Evolutionary conservation across 2,888 invertebrate genomes (phyloP), one percentile per base, ranked within the genome.

Genomic region (Thalpophila matura): DNA sequence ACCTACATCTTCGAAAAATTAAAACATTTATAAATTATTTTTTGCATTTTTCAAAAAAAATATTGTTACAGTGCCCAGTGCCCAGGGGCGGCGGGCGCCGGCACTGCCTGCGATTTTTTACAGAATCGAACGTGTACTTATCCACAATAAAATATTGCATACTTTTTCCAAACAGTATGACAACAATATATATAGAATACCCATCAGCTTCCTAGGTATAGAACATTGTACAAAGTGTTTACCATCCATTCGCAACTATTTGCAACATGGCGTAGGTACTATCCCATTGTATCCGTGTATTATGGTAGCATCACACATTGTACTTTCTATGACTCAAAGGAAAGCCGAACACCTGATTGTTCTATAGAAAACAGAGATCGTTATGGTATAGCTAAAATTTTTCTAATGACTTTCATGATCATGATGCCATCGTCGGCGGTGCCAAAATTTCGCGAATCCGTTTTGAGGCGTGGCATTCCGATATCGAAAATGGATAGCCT

Each of bases 331-430:
- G 66, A 55, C 38, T 51, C 69, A 51, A 74, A 81, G 61, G 80
- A 82, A 81, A 85, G 82, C 63, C 66, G 55, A 64, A 73, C 72
- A 71, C 83, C 68, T 68, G 69, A 79, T 75, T 79, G 81, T 75
- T 73, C 58, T 45, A 51, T 63, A 69, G 69, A 71, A 66, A 79
- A 80, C 56, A 68, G 56, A 50, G 57, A 72, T 61, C 68, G 51
- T 47, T 69, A 57, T 50, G 29, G 54, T 6, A 27, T 14, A 50
- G 26, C 27, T 29, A 50, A 33, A 33, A 50, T 46, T 51, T 55
- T 62, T 54, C 49, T 57, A 70, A 74, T 74, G 53, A 56, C 45
- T 26, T 67, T 29, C 18, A 26, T 20, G 20, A 37, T 29, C 18
- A 26, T 20, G 20, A 37, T 33, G 16, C 18, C 14, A 14, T 24